Evolutionary conservation across 2,113 vertebrate genomes (phyloP), one percentile per base, ranked within the genome.

Genomic region (Oceanites oceanicus): DNA sequence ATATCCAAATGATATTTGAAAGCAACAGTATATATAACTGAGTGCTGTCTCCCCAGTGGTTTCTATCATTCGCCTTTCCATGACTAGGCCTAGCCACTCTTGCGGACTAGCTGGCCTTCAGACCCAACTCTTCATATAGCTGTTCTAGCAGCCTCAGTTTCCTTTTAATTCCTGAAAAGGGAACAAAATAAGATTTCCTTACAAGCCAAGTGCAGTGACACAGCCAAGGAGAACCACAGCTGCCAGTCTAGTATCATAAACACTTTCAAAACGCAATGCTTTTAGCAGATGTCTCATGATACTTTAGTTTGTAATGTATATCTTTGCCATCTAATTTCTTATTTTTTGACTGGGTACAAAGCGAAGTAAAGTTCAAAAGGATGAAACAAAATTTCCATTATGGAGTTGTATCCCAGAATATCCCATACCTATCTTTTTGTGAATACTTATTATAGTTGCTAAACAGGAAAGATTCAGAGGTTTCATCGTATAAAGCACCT

Each of bases 151-250:
- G 83, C 32, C 78, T 30, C 53, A 6, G 15, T 52, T 92, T 85
- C 91, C 68, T 88, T 93, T 73, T 75, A 94, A 81, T 92, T 90
- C 55, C 75, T 78, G 68, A 61, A 94, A 97, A 92, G 68, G 73
- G 87, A 96, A 90, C 66, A 97, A 96, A 96, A 86, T 62, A n/a
- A 45, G 17, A 58, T 78, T 94, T 18, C 27, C 85, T 92, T 94
- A 90, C 62, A 94, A 90, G 32, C 4, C 21, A 9, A 62, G 44
- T 67, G 25, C 89, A 96, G 85, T 55, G 38, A 88, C 62, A 65
- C 32, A 27, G 74, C 91, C 86, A 85, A 97, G 77, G 94, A 71
- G 73, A 94, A 88, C 63, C 27, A 13, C 70, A 74, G 83, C 62
- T 23, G 20, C 71, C 58, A 30, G 75, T 84, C 95, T 50, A 75